Evolutionary conservation across 2,797 vertebrate genomes (phyloP).

Genomic region (Apodemus agrarius): DNA sequence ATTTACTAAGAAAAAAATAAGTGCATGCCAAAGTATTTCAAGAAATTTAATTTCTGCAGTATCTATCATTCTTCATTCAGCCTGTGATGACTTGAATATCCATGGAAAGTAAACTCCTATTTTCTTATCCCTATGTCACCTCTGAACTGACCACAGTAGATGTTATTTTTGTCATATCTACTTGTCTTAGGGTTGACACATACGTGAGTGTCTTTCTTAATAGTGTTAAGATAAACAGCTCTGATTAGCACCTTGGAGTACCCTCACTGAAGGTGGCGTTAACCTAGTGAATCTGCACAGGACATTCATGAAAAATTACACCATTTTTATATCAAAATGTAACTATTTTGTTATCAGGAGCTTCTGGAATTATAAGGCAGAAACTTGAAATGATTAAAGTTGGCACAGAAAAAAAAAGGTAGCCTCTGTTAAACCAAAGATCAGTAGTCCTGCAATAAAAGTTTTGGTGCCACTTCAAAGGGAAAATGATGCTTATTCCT

Average conservation of each 20-base stretch:
- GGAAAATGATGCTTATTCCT: neutral
- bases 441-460: neutral
- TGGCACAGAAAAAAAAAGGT: neutral
- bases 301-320: constrained; percentile 12
- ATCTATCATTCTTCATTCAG: neutral
- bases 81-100: neutral
- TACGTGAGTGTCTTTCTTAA: neutral
- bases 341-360: neutral
- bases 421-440: neutral
- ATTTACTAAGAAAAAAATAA: constrained; percentile 45
- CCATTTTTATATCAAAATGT: neutral
- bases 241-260: neutral
- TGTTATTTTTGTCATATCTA: neutral
- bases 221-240: neutral
- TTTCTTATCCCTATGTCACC: constrained; percentile 26
- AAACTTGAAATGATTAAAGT: neutral
- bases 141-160: neutral
- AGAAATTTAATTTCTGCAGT: neutral
- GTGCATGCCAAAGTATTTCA: neutral
- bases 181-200: constrained; percentile 10
- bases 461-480: neutral
- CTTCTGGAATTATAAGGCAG: neutral
- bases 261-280: neutral
- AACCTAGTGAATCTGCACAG: neutral
- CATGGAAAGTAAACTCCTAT: neutral